phyloP scores from a whole-genome alignment of 2,888 invertebrate genomes.

The Acanthoscelides obtectus region DNA sequence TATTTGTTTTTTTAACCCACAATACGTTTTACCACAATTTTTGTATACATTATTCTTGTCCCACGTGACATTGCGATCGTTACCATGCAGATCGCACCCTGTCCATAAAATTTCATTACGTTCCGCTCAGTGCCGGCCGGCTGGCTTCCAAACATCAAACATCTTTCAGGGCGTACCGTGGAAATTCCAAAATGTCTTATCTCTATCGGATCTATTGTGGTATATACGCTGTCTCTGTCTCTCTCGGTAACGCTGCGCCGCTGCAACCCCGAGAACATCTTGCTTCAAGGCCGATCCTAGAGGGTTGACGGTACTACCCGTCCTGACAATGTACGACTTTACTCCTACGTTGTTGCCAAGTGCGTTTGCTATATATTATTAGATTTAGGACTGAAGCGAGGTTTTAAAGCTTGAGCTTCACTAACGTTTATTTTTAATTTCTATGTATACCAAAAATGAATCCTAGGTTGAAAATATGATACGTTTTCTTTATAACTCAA shows the following conservation, averaged over 20 bases:
- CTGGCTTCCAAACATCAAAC: not conserved
- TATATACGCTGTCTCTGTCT: slow-evolving; percentile 21
- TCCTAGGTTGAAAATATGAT: too few species aligned
- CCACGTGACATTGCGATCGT: not conserved
- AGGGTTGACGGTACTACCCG: slow-evolving; percentile 44
- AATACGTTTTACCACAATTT: too few species aligned
- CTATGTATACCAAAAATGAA: too few species aligned
- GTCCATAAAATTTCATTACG: not conserved
- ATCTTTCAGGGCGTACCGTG: slow-evolving; percentile 25
- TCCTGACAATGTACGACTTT: slow-evolving; percentile 21
- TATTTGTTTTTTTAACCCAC: too few species aligned
- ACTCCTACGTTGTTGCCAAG: slow-evolving; percentile 21
- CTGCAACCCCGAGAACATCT: slow-evolving; percentile 43
- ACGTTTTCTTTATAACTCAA: too few species aligned
- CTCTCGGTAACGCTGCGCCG: slow-evolving; percentile 25
- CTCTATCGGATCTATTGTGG: slow-evolving; percentile 30
- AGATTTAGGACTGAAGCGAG: slow-evolving; percentile 19
- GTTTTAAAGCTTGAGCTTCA: too few species aligned
- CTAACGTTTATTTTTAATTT: too few species aligned
- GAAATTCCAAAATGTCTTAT: slow-evolving; percentile 39
- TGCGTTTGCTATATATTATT: slow-evolving; percentile 23
- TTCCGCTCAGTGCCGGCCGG: not conserved
- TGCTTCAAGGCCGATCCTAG: slow-evolving; percentile 41
- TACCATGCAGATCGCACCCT: not conserved
- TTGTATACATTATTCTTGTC: too few species aligned